phyloP scores from a whole-genome alignment of 2,113 vertebrate genomes.

The Dasyprocta punctata region DNA sequence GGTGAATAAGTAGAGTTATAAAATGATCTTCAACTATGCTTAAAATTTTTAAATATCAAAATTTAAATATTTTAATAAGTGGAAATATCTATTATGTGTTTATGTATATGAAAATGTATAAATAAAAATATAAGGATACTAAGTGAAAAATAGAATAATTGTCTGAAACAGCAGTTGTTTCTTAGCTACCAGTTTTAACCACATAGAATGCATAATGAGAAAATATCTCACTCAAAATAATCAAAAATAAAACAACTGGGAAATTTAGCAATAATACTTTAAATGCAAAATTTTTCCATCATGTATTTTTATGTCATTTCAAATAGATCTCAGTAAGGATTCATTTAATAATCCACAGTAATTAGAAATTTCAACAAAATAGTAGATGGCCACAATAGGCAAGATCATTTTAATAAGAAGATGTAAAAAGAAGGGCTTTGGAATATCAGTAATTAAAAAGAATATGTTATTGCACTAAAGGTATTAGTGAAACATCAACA shows the following conservation, averaged over 20 bases:
- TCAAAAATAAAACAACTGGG: neutral
- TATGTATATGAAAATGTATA: neutral
- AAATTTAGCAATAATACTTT: neutral
- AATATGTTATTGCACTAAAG: neutral
- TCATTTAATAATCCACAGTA: neutral
- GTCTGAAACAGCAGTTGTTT: neutral
- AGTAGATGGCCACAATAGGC: neutral
- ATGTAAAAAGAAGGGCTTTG: neutral
- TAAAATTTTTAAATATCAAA: neutral
- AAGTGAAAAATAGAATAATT: neutral
- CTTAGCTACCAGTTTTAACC: neutral
- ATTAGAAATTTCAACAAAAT: neutral
- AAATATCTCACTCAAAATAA: neutral
- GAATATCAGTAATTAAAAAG: neutral
- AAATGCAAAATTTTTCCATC: neutral
- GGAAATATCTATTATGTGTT: neutral
- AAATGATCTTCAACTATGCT: neutral
- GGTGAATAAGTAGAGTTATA: neutral
- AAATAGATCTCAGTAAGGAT: neutral
- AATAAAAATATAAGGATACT: neutral
- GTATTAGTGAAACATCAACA: neutral
- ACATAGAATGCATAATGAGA: neutral
- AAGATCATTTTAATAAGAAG: conserved; percentile 12
- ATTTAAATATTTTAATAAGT: neutral
- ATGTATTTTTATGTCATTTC: neutral